A percentile compares a stretch with the other conserved stretches of the same genome.
phyloP scores from a whole-genome alignment of 1,140 invertebrate species.

The Macrobrachium nipponense region DNA sequence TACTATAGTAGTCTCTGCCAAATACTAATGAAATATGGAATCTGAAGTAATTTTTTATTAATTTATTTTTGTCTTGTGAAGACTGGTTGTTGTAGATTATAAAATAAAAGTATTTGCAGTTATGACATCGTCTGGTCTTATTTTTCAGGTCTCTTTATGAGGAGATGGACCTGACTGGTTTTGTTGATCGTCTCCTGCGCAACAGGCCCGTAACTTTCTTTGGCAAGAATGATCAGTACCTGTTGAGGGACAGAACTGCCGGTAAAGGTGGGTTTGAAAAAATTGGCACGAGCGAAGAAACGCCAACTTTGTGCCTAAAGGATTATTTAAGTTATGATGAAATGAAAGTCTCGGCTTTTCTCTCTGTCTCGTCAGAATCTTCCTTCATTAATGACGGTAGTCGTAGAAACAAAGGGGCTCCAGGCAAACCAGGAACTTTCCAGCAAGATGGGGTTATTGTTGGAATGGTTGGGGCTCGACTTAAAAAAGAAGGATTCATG shows the following conservation, averaged over 20 bases:
- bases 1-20: too few relatives aligned
- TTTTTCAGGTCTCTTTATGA: slow-evolving; percentile 47
- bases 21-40: too few relatives aligned
- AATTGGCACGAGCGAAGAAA: slow-evolving; percentile 70
- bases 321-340: slow-evolving; percentile 73
- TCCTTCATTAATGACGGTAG: slow-evolving; percentile 77
- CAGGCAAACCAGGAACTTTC: slow-evolving; percentile 67
- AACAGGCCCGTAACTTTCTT: slow-evolving; percentile 74
- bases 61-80: too few relatives aligned
- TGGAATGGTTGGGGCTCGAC: slow-evolving; percentile 71
- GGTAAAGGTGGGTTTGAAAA: slow-evolving; percentile 71
- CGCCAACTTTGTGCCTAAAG: slow-evolving; percentile 67
- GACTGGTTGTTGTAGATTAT: too few relatives aligned
- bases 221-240: slow-evolving; percentile 70
- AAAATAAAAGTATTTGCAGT: too few relatives aligned
- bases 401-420: slow-evolving; percentile 73
- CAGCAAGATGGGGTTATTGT: slow-evolving; percentile 68
- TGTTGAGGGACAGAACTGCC: slow-evolving; percentile 70
- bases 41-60: too few relatives aligned
- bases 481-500: slow-evolving; percentile 71
- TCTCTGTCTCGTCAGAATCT: slow-evolving; percentile 74
- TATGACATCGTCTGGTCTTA: background rate
- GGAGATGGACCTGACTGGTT: slow-evolving; percentile 69
- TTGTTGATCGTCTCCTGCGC: slow-evolving; percentile 72
- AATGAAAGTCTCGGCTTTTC: slow-evolving; percentile 74